These are phyloP conservation scores for Sylvicapra grimmia DNA, from an alignment of 2,113 vertebrate species.

Conservation along the genomic window DNA sequence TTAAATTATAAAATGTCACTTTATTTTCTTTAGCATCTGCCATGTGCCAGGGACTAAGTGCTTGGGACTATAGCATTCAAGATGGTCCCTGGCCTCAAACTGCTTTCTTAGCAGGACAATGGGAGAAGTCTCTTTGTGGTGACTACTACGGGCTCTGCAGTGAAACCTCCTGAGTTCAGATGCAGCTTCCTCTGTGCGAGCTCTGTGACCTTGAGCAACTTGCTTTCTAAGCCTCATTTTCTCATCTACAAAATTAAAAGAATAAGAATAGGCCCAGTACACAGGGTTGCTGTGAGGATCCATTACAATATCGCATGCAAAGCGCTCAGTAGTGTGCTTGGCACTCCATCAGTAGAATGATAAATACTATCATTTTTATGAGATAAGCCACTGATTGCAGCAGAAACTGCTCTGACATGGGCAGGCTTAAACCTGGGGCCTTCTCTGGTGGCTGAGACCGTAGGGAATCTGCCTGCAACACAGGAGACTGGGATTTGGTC, in stretches of 20 bases:
- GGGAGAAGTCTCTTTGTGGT: background rate
- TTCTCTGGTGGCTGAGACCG: background rate
- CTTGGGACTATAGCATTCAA: background rate
- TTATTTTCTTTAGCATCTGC: background rate
- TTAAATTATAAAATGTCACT: background rate
- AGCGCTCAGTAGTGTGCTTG: background rate
- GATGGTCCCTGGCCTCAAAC: background rate
- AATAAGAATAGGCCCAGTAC: background rate
- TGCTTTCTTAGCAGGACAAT: background rate
- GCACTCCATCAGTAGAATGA: background rate
- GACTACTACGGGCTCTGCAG: background rate
- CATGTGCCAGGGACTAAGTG: background rate
- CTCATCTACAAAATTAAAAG: background rate
- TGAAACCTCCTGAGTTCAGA: background rate
- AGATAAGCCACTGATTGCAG: background rate
- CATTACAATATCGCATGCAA: background rate
- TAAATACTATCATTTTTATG: background rate
- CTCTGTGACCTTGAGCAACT: background rate
- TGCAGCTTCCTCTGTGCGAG: background rate
- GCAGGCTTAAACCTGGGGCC: background rate
- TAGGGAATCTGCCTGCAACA: background rate
- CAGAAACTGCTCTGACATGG: background rate
- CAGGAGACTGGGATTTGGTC: background rate
- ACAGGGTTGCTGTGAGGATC: background rate
- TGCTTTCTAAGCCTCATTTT: slow-evolving; percentile 1